These are phyloP conservation scores for Phengaris arion DNA, from an alignment of 2,888 invertebrate genomes.

Conservation along the genomic window DNA sequence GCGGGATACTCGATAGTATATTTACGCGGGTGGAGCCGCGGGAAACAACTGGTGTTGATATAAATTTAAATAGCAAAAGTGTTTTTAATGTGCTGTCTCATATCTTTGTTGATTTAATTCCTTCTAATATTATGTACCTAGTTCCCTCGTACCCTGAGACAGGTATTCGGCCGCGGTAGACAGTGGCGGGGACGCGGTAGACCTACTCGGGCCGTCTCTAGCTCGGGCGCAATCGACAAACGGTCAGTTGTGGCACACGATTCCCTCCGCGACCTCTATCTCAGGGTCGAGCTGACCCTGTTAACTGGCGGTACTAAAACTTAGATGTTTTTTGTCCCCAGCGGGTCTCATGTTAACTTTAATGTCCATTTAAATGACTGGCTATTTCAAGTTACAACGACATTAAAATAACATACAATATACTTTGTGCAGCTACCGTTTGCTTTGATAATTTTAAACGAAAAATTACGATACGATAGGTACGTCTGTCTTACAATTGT, in stretches of 20 bases:
- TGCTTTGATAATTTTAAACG: not conserved
- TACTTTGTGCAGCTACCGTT: not conserved
- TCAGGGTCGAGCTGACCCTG: not conserved
- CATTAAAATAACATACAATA: not conserved
- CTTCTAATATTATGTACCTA: not conserved
- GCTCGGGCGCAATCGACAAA: not conserved
- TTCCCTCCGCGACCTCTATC: not conserved
- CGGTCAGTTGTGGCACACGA: not conserved
- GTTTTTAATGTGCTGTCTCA: not conserved
- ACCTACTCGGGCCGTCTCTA: too few relatives aligned
- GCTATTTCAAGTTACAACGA: not conserved
- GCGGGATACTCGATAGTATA: too few relatives aligned
- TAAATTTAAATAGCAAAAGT: too few relatives aligned
- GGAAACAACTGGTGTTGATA: too few relatives aligned
- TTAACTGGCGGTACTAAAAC: not conserved
- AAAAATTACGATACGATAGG: not conserved
- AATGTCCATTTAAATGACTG: not conserved
- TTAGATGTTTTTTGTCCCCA: not conserved
- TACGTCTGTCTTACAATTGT: too few relatives aligned
- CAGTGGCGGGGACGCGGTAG: not conserved
- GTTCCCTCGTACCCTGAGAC: not conserved
- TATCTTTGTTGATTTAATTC: not conserved
- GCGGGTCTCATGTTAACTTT: not conserved
- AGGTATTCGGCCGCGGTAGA: not conserved
- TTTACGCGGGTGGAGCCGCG: too few relatives aligned